Percentiles rank a stretch among this genome's conserved stretches.
Conservation (phyloP, 2,113 vertebrate genomes). For the Canis aureus region DNA sequence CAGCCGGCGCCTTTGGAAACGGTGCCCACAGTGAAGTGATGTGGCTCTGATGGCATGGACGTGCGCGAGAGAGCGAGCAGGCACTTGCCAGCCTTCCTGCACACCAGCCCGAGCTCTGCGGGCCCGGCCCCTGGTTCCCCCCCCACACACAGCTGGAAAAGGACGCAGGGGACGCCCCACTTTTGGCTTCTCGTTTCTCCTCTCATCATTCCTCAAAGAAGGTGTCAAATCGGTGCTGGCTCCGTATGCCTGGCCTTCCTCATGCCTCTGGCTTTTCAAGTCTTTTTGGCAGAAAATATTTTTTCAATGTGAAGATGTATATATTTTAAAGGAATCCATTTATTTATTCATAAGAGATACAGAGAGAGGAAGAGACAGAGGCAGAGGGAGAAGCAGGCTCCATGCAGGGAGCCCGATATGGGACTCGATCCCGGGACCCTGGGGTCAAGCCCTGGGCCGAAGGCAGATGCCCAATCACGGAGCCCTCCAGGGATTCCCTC, state of each 20-base stretch:
- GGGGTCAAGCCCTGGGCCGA: too few species aligned
- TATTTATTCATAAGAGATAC: too few species aligned
- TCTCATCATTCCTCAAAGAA: neutral
- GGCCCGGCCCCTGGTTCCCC: neutral
- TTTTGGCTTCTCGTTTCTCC: neutral
- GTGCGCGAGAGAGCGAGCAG: accelerated
- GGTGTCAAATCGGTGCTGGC: neutral
- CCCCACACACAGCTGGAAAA: neutral
- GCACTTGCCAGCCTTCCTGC: too few species aligned
- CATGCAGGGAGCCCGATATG: too few species aligned
- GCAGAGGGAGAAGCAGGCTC: too few species aligned
- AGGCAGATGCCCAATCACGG: too few species aligned
- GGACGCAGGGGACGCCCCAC: neutral
- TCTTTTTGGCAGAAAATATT: neutral
- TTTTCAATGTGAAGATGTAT: neutral
- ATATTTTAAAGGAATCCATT: too few species aligned
- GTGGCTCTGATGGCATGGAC: neutral
- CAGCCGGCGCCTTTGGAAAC: neutral
- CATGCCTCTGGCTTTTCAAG: neutral
- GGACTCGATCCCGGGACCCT: too few species aligned
- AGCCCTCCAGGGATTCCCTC: too few species aligned
- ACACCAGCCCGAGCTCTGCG: neutral
- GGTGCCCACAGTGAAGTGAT: neutral
- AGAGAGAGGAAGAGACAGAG: too few species aligned
- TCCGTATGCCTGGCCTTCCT: neutral